These are phyloP conservation scores for Alauda arvensis DNA, from an alignment of 2,797 vertebrate genomes.

Conservation along the genomic window DNA sequence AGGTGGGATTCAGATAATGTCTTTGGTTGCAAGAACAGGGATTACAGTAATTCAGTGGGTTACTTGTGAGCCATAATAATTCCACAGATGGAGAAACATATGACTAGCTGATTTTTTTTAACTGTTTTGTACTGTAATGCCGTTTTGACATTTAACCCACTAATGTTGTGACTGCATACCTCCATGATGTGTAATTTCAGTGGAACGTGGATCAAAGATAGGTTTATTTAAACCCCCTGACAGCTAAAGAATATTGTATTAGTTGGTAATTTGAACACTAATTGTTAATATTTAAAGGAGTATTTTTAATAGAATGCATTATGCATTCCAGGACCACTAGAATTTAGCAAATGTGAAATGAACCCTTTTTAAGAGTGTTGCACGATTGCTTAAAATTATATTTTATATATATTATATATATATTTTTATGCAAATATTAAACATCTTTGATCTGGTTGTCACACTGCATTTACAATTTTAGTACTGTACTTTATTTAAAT, in stretches of 20 bases:
- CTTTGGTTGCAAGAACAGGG: slow-evolving; percentile 65
- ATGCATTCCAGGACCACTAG: slow-evolving; percentile 77
- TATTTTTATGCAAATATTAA: slow-evolving; percentile 72
- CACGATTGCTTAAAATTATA: slow-evolving; percentile 74
- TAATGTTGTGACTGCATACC: slow-evolving; percentile 65
- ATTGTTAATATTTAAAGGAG: slow-evolving; percentile 74
- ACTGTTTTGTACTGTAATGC: slow-evolving; percentile 66
- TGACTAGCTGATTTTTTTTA: slow-evolving; percentile 55
- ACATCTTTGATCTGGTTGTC: slow-evolving; percentile 74
- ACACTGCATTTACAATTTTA: slow-evolving; percentile 75
- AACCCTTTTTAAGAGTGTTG: slow-evolving; percentile 75
- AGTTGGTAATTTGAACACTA: slow-evolving; percentile 73
- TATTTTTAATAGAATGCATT: slow-evolving; percentile 70
- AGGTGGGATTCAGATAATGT: slow-evolving; percentile 66
- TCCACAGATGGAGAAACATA: slow-evolving; percentile 59
- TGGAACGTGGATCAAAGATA: slow-evolving; percentile 68
- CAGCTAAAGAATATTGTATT: slow-evolving; percentile 67
- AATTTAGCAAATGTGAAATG: slow-evolving; percentile 79
- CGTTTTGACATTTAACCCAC: slow-evolving; percentile 68
- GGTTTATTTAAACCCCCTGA: slow-evolving; percentile 66
- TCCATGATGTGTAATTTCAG: slow-evolving; percentile 63
- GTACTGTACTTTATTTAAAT: slow-evolving; percentile 76
- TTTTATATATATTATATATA: slow-evolving; percentile 72
- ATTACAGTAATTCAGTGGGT: slow-evolving; percentile 68
- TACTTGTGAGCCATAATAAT: slow-evolving; percentile 64